Evolutionary conservation across 2,888 invertebrate species (phyloP).

Genomic region (Ichneumoninae sp.): DNA sequence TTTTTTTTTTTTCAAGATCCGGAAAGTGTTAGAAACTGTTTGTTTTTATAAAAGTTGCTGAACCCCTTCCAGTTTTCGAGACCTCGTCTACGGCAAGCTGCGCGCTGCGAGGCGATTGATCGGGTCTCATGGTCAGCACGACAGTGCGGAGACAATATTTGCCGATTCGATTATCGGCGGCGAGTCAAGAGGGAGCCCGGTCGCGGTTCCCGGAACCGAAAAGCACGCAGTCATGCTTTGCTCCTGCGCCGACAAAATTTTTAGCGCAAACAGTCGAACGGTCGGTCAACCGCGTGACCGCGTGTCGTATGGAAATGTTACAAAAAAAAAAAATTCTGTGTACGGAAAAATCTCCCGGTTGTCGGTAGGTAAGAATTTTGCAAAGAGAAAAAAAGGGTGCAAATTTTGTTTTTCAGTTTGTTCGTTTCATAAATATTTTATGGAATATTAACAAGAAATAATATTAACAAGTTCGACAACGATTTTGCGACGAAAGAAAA

Average conservation of each 20-base stretch:
- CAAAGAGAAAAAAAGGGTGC: no score
- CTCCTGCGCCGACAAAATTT: constrained; percentile 16
- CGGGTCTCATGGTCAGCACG: constrained; percentile 36
- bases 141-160: constrained; percentile 39
- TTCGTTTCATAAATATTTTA: no score
- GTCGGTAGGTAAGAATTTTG: no score
- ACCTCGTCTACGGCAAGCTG: not conserved
- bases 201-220: constrained; percentile 41
- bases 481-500: no score
- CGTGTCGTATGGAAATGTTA: no score
- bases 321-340: not conserved
- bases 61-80: not conserved
- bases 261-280: constrained; percentile 9
- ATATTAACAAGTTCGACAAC: no score
- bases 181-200: constrained; percentile 15
- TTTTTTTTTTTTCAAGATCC: no score
- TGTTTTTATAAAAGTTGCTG: constrained; percentile 19
- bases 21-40: constrained; percentile 3
- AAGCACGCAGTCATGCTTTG: constrained; percentile 29
- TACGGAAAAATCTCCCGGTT: no score
- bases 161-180: constrained; percentile 42
- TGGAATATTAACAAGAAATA: no score
- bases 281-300: constrained; percentile 4
- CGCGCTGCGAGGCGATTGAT: constrained; percentile 12
- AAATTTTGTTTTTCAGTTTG: no score